These are phyloP conservation scores for Epinephelus malabaricus DNA, from an alignment of 2,797 vertebrate genomes.

Conservation along the genomic window DNA sequence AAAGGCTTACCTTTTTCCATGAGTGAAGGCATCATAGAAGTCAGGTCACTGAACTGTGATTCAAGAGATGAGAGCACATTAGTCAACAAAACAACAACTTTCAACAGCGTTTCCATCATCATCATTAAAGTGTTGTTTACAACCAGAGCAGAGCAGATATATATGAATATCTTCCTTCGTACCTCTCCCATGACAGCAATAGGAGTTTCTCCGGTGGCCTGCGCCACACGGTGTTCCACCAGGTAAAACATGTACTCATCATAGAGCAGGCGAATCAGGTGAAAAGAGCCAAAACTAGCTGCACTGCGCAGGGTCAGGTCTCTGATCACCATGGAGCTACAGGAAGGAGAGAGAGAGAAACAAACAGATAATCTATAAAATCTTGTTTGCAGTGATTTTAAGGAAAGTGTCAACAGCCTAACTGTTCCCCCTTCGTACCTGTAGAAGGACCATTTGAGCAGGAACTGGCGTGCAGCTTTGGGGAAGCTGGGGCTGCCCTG, in stretches of 20 bases:
- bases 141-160: neutral
- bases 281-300: slow-evolving; percentile 97
- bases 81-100: neutral
- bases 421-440: slow-evolving; percentile 82
- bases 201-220: slow-evolving; percentile 96
- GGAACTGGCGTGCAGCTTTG: slow-evolving; percentile 96
- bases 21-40: slow-evolving; percentile 91
- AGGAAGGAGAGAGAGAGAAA: neutral
- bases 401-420: neutral
- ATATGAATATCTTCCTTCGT: slow-evolving; percentile 43
- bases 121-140: neutral
- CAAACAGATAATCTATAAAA: neutral
- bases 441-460: slow-evolving; percentile 99
- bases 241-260: slow-evolving; percentile 99
- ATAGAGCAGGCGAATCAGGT: slow-evolving; percentile 97
- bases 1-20: slow-evolving; percentile 92
- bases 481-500: slow-evolving; percentile 95
- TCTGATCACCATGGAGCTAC: slow-evolving; percentile 98
- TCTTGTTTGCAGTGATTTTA: neutral
- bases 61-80: slow-evolving; percentile 29
- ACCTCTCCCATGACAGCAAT: slow-evolving; percentile 99
- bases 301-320: slow-evolving; percentile 97
- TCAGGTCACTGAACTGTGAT: slow-evolving; percentile 94
- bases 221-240: slow-evolving; percentile 97
- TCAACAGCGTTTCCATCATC: neutral